Base-by-base conservation (phyloP, 2,797 vertebrate genomes). In the Platyrinchus mystaceus region DNA sequence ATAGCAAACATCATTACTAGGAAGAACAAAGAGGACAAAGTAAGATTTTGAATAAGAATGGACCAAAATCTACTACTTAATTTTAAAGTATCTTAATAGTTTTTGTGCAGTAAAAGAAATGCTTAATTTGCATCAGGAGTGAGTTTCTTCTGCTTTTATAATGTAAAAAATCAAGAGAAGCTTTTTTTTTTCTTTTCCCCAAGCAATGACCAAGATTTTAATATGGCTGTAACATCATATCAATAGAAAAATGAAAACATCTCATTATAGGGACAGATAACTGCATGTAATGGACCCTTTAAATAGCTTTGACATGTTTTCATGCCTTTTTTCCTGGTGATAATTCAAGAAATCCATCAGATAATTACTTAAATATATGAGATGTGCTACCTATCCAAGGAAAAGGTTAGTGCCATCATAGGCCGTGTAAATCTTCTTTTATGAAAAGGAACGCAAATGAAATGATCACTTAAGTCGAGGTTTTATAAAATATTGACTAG, bases 401-500 rank as follows among this genome's bases (percentile, higher is more conserved):
- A 93, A 97, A 97, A 97, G 93, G 83, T 97, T 97, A 97, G 85
- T 97, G 87, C 91, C 79, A 89, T 96, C 93, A 84, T 7, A 97
- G 87, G 56, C 91, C 2, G 0, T 76, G 60, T 97, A 97, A 98
- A 97, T 97, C 97, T 98, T 97, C 84, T 93, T 97, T 97, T 96
- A 97, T 97, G 96, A 97, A 97, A 96, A 97, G 64, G 78, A 95
- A 95, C 39, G 16, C 93, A 97, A 93, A 94, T 67, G 63, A 97
- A 97, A 97, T 96, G 70, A 96, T 96, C 83, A 91, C 52, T 53
- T 92, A 89, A 96, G 85, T 97, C 80, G 94, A 96, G 89, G 77
- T 90, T 96, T 97, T 97, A 97, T 96, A 95, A 98, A 97, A 96
- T 96, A 96, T 97, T 97, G 92, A 74, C 81, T 92, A 89, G 94